phyloP scores from a whole-genome alignment of 2,113 vertebrate species.

The Gadus macrocephalus region DNA sequence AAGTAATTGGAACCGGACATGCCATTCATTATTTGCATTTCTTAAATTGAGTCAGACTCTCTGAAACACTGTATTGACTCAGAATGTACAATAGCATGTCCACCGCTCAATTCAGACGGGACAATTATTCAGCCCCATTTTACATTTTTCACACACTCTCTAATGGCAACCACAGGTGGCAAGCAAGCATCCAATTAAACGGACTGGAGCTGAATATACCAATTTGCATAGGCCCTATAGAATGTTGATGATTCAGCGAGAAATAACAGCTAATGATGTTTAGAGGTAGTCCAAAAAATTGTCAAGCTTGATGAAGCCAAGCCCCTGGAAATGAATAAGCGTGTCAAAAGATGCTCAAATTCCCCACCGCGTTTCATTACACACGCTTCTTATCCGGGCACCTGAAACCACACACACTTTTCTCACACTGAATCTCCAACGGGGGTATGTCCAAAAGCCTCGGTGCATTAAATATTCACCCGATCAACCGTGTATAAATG shows the following conservation, averaged over 20 bases:
- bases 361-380: not conserved
- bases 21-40: no score
- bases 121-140: no score
- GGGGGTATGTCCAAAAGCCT: not conserved
- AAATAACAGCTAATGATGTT: slow-evolving; percentile 18
- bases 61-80: no score
- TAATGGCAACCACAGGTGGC: slow-evolving; percentile 35
- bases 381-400: not conserved
- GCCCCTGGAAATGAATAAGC: not conserved
- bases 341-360: not conserved
- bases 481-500: not conserved
- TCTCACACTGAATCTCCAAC: not conserved
- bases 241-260: slow-evolving; percentile 1
- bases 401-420: no score
- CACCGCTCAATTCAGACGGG: no score
- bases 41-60: no score
- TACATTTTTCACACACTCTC: slow-evolving; percentile 2
- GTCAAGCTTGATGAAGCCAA: slow-evolving; percentile 1
- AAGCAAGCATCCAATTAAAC: slow-evolving; percentile 30
- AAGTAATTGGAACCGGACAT: no score
- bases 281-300: slow-evolving; percentile 10
- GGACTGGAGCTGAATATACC: slow-evolving; percentile 15
- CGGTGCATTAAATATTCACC: not conserved
- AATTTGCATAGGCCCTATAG: slow-evolving; percentile 8
- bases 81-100: no score